These are phyloP conservation scores for Peromyscus leucopus DNA, from an alignment of 2,113 vertebrate genomes.

Conservation along the genomic window DNA sequence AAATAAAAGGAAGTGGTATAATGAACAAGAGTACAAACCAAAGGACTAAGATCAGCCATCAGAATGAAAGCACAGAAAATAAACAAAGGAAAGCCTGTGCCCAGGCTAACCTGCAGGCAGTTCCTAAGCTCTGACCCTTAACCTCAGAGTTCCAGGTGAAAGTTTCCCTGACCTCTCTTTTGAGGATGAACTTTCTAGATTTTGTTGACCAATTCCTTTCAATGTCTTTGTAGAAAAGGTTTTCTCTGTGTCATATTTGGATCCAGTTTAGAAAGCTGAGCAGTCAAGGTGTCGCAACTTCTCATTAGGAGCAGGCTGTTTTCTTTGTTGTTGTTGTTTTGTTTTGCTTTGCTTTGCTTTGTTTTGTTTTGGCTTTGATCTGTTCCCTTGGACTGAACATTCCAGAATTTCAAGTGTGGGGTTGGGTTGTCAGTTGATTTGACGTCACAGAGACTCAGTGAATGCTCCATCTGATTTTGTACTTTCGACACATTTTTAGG, in stretches of 20 bases:
- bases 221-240: not conserved
- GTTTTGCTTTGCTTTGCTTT: not conserved
- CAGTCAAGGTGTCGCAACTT: slow-evolving; percentile 50
- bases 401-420: slow-evolving; percentile 62
- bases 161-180: slow-evolving; percentile 30
- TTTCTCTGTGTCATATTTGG: slow-evolving; percentile 45
- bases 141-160: slow-evolving; percentile 10
- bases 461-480: slow-evolving; percentile 66
- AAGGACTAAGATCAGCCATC: not conserved
- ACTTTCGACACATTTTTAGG: slow-evolving; percentile 66
- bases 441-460: slow-evolving; percentile 45
- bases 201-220: not conserved
- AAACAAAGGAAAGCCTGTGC: not conserved
- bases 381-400: slow-evolving; percentile 29
- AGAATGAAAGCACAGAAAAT: slow-evolving; percentile 11
- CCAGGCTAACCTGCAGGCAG: not conserved
- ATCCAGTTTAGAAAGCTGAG: slow-evolving; percentile 58
- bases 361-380: slow-evolving; percentile 29
- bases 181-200: not conserved
- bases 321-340: not conserved
- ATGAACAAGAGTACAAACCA: not conserved
- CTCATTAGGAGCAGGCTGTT: slow-evolving; percentile 13
- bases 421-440: slow-evolving; percentile 54
- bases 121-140: slow-evolving; percentile 29
- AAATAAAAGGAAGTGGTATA: not conserved